Percentiles rank a stretch among this genome's conserved stretches.
Evolutionary conservation across 2,797 vertebrate species (phyloP).

Genomic region (Vespertilio murinus): DNA sequence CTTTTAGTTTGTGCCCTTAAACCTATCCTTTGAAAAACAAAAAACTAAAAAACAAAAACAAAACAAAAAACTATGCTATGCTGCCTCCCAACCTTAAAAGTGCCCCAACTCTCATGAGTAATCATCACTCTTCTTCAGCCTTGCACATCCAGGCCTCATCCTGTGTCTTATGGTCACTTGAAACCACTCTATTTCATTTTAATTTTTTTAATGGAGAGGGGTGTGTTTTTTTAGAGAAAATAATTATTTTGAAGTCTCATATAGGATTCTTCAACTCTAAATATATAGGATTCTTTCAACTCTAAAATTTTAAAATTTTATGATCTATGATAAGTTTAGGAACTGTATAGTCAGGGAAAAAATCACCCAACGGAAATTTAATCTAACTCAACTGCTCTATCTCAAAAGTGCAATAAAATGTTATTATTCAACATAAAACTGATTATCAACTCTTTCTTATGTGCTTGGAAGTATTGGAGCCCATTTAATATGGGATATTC

Average conservation of each 20-base stretch:
- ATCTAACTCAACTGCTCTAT: background rate
- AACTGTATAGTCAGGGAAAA: slow-evolving; percentile 1
- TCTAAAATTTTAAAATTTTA: background rate
- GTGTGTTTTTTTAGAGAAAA: background rate
- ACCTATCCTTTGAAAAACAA: background rate
- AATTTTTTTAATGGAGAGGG: background rate
- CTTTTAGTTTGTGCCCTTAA: background rate
- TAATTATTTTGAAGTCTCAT: background rate
- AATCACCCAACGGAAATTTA: background rate
- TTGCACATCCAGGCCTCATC: background rate
- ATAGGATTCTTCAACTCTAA: too few relatives aligned
- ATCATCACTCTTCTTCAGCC: background rate
- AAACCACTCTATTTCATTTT: background rate
- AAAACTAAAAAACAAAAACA: background rate
- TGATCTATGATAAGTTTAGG: background rate
- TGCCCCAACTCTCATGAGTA: background rate
- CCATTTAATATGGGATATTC: background rate
- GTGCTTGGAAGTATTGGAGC: background rate
- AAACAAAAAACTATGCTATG: background rate
- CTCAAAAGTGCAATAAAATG: background rate
- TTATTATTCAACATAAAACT: background rate
- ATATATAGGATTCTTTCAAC: background rate
- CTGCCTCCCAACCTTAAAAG: background rate
- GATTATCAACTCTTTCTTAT: background rate
- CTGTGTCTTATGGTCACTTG: background rate